Base-by-base conservation (phyloP, 92 coral and sea anemone genomes). In the Nematostella vectensis region DNA sequence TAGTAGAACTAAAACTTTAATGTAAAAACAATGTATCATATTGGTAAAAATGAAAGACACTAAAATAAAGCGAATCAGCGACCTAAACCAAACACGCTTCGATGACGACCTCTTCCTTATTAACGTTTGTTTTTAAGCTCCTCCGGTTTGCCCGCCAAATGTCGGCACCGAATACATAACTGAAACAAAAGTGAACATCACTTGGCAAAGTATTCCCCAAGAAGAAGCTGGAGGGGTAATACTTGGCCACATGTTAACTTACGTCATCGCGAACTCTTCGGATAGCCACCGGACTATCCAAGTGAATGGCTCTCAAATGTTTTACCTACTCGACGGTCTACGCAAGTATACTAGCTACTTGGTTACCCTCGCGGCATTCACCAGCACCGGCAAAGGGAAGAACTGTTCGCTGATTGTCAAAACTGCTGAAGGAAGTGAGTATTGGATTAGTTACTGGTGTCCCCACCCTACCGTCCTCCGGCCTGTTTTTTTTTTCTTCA, bases 381-480 rank as follows among this genome's bases (percentile, higher is more conserved):
- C 57, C 16, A 26, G 55, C 1, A 33, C 16, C 11, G 72, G 72
- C 4, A 25, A 54, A 27, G 72, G 72, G 19, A 59, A 40, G 0
- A 54, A 28, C 26, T 49, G 72, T 24, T 4, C 55, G 20, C 24
- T 45, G 8, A 20, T 55, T 36, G 72, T 33, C 11, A 19, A 19
- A 17, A 66, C 72, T 9, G 63, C 62, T 27, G 72, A 66, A 31
- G 72, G 53, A 36, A 42, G 72, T 66, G 21, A 55, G 47, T 53
- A 29, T n/a, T n/a, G n/a, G n/a, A n/a, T n/a, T n/a, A n/a, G n/a
- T n/a, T n/a, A n/a, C n/a, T n/a, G n/a, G n/a, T n/a, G n/a, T n/a
- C n/a, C n/a, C n/a, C n/a, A n/a, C n/a, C n/a, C n/a, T n/a, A n/a
- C n/a, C n/a, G n/a, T n/a, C n/a, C n/a, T n/a, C 49, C 25, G n/a